Conservation (phyloP, 2,888 invertebrate genomes). For the Scotopteryx bipunctaria region DNA sequence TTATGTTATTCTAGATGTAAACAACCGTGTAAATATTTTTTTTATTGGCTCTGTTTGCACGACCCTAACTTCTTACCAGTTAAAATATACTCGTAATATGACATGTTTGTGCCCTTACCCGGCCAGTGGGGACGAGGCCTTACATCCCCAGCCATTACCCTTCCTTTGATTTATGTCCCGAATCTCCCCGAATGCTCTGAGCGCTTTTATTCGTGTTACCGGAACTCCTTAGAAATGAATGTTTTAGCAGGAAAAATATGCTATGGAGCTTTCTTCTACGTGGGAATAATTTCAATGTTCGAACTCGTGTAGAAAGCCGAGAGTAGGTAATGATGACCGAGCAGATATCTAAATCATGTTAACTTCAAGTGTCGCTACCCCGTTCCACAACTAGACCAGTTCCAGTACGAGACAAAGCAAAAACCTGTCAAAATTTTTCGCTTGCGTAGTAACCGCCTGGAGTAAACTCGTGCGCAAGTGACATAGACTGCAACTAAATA, state of each 20-base stretch:
- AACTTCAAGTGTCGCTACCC: too few relatives aligned
- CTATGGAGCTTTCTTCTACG: background rate
- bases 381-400: too few relatives aligned
- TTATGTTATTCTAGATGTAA: too few relatives aligned
- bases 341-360: too few relatives aligned
- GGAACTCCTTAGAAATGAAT: constrained; percentile 3
- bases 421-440: too few relatives aligned
- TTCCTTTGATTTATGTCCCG: constrained; percentile 48
- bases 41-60: too few relatives aligned
- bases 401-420: too few relatives aligned
- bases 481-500: background rate
- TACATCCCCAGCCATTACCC: constrained; percentile 37
- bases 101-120: background rate
- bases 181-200: constrained; percentile 40
- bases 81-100: background rate
- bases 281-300: too few relatives aligned
- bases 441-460: constrained; percentile 5
- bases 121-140: constrained; percentile 5
- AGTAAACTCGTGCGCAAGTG: constrained; percentile 2
- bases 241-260: background rate
- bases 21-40: too few relatives aligned
- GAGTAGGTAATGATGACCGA: too few relatives aligned
- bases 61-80: background rate
- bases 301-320: too few relatives aligned
- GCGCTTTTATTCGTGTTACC: constrained; percentile 40